These are phyloP conservation scores for Odocoileus virginianus DNA, from an alignment of 2,113 vertebrate species.

Conservation along the genomic window DNA sequence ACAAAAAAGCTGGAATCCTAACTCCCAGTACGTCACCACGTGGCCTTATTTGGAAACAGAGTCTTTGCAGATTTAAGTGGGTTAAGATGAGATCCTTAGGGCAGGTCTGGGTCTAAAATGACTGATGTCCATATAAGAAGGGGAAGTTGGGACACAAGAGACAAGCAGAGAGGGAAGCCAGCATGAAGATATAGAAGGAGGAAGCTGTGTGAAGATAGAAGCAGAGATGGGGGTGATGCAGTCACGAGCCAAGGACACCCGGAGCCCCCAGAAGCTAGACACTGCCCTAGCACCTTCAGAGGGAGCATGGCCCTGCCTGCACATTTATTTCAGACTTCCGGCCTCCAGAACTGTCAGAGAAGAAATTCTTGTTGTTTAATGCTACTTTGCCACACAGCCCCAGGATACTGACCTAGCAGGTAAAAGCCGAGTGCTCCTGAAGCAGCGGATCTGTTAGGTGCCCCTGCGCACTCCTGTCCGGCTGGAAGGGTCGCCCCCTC, in stretches of 20 bases:
- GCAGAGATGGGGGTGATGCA: not conserved
- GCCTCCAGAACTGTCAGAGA: not conserved
- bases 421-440: not conserved
- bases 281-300: not conserved
- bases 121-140: not conserved
- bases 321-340: not conserved
- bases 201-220: not conserved
- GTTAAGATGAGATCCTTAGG: not conserved
- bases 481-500: not conserved
- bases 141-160: not conserved
- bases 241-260: not conserved
- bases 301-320: not conserved
- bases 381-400: not conserved
- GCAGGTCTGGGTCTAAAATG: not conserved
- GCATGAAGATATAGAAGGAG: not conserved
- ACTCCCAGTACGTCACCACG: accelerated
- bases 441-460: not conserved
- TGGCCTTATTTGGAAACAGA: not conserved
- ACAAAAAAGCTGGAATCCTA: not conserved
- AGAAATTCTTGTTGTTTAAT: not conserved
- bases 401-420: not conserved
- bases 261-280: not conserved
- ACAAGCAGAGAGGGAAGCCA: not conserved
- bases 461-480: not conserved
- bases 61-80: not conserved